Evolutionary conservation across 1,140 invertebrate genomes (phyloP), one percentile per base, ranked within the genome.

Genomic region (Zaprionus davidi): DNA sequence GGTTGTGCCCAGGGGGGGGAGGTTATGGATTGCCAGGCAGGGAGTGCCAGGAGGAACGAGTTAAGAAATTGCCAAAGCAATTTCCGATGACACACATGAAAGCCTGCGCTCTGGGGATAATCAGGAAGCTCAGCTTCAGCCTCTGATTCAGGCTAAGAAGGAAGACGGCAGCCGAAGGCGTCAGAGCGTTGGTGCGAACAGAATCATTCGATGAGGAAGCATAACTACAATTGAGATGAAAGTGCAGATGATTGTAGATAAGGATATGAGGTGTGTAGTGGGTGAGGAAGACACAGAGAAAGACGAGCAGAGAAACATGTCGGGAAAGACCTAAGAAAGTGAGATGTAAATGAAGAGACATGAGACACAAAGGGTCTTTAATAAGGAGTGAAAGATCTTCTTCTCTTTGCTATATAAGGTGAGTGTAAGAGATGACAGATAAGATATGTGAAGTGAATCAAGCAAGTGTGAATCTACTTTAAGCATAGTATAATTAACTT

Each of bases 41-140:
- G 44, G 51, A 34, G 49, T 13, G 15, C 41, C 9, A 15, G 5
- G 5, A 36, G 38, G 62, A 70, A 56, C 51, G 64, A 73, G 79
- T 74, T 77, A 68, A 77, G 75, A 73, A 72, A 73, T 73, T 58
- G 70, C 74, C 70, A 56, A 70, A 76, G 81, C 78, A 83, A 88
- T 88, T 88, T 88, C 85, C 85, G 84, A 90, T 76, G 84, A 90
- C 84, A 81, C 79, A 82, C 81, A 79, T 72, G 75, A 84, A 87
- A 84, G 73, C 59, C 70, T 78, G 65, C 56, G 69, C 78, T 71
- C 86, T 69, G 59, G 71, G 79, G 59, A 86, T 77, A 87, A 82
- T 79, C 80, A 79, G 69, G 76, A 71, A 76, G n/a, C 53, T 28
- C 72, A 65, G 65, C 62, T 36, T 28, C 72, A 65, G 65, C 66